A percentile compares a stretch with the other conserved stretches of the same genome.
These are phyloP conservation scores for Tauraco erythrolophus DNA, from an alignment of 2,113 vertebrate species.

Conservation along the genomic window DNA sequence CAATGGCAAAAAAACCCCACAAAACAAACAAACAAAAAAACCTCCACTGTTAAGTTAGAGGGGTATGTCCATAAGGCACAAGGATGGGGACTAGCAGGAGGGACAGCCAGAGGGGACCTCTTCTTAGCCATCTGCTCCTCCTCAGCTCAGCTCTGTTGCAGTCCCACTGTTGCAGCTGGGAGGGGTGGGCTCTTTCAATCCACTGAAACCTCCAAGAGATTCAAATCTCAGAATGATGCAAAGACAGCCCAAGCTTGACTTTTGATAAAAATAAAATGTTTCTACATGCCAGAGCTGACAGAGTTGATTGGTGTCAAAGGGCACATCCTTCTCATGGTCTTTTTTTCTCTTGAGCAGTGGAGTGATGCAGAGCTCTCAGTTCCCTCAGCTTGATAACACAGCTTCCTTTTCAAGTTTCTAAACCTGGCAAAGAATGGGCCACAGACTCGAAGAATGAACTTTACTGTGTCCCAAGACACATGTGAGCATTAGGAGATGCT, in stretches of 20 bases:
- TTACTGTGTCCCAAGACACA: background rate
- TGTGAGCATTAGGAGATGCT: background rate
- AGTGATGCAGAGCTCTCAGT: background rate
- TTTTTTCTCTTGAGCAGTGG: background rate
- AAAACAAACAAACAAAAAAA: background rate
- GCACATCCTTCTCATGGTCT: background rate
- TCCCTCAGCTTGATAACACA: background rate
- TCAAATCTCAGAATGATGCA: background rate
- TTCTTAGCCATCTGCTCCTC: fast-evolving
- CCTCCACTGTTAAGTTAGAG: background rate
- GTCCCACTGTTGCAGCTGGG: background rate
- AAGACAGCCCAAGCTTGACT: background rate
- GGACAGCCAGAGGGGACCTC: background rate
- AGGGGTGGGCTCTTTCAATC: background rate
- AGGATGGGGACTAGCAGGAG: background rate
- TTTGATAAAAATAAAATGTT: background rate
- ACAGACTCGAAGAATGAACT: background rate
- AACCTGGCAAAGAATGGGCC: background rate
- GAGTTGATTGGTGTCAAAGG: background rate
- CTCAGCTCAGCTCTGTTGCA: background rate
- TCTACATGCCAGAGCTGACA: background rate
- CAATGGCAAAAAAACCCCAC: background rate
- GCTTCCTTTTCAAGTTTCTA: background rate
- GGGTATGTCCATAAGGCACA: background rate
- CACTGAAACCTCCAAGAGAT: background rate